Base-by-base conservation (phyloP, 2,113 vertebrate species). In the Sebastes fasciatus region DNA sequence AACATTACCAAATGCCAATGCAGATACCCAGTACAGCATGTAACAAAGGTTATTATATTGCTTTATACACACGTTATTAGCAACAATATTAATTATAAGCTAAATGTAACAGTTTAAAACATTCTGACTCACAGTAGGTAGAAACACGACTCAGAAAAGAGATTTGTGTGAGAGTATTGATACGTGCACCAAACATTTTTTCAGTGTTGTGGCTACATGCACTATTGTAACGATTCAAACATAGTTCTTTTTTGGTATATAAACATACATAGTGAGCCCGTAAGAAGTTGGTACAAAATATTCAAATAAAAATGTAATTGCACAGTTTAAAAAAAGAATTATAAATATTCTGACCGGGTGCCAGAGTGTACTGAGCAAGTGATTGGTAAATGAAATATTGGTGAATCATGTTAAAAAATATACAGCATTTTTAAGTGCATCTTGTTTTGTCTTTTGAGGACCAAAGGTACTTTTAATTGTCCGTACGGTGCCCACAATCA, bases 371-470 rank as follows among this genome's bases (percentile, higher is more conserved):
- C 60, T 75, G 81, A 90, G 82, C 23, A 58, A 74, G 86, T 85
- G 82, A 90, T 81, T 77, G 75, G 74, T 57, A 75, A 76, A 86
- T 85, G 80, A 88, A 83, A 82, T 75, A 82, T 57, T 57, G 65
- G 78, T 80, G 85, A 86, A 87, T 86, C 65, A 48, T 64, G 58
- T 93, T 91, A 54, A 92, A 77, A 88, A 77, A 90, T 74, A 68
- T 66, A 89, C 80, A 88, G 87, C 75, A 80, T 78, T 79, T 26
- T 86, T 94, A 95, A 96, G 94, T 95, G 95, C 95, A 83, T 94
- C 88, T 75, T 73, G 80, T 91, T 91, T 34, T 89, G 74, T 86
- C 85, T 90, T 90, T 76, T 84, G 75, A 85, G 76, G 58, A 89
- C 63, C 57, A 82, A 74, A 51, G 61, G 79, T 78, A 74, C 34